Percentiles rank a stretch among this genome's conserved stretches.
phyloP scores from a whole-genome alignment of 2,113 vertebrate genomes.

The Scophthalmus maximus region DNA sequence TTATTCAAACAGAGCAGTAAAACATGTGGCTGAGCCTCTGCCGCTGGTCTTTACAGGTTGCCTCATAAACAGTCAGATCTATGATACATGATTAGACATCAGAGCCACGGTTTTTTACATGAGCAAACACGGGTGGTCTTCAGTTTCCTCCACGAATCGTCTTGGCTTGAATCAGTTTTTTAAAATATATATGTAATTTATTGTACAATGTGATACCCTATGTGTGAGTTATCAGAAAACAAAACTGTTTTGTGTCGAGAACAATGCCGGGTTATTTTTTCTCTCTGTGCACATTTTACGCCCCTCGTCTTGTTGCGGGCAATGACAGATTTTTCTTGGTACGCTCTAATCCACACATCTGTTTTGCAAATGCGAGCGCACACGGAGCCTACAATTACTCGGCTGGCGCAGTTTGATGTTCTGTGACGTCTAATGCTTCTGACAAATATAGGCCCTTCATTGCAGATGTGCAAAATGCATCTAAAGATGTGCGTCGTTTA shows the following conservation, averaged over 20 bases:
- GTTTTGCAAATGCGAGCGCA: constrained; percentile 69
- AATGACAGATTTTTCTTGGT: constrained; percentile 40
- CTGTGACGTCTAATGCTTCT: constrained; percentile 14
- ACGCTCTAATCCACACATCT: constrained; percentile 64
- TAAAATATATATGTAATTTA: no score
- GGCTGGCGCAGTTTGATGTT: constrained; percentile 20
- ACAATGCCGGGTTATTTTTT: constrained; percentile 26
- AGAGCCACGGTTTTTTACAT: constrained; percentile 46
- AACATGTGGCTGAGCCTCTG: constrained; percentile 64
- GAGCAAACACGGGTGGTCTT: constrained; percentile 64
- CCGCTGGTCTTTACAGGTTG: constrained; percentile 74
- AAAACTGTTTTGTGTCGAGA: constrained; percentile 32
- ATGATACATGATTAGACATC: constrained; percentile 64
- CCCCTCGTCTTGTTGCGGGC: constrained; percentile 19
- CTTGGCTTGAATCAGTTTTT: constrained; percentile 22
- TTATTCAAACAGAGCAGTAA: constrained; percentile 76
- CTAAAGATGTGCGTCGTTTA: no score
- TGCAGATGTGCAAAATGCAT: no score
- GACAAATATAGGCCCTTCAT: no score
- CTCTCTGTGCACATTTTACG: constrained; percentile 13
- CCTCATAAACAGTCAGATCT: constrained; percentile 72
- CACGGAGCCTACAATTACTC: constrained; percentile 17
- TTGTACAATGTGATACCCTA: constrained; percentile 6
- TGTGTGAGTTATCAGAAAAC: constrained; percentile 18
- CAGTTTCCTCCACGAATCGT: constrained; percentile 38